Evolutionary conservation across 2,113 vertebrate species (phyloP).

Genomic region (Odocoileus virginianus): DNA sequence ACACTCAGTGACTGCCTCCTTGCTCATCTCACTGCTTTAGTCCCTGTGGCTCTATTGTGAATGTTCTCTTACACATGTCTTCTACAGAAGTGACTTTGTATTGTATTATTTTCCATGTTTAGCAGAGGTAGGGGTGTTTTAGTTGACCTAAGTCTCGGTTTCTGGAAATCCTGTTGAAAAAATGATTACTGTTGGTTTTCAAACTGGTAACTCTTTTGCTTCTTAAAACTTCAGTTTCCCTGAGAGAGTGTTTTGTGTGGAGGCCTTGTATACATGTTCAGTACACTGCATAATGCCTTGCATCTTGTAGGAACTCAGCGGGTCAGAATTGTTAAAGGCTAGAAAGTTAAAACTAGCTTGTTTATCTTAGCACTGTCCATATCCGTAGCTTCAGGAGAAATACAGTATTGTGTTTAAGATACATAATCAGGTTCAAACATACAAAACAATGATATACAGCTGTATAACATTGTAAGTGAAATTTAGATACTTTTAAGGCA

Average conservation of each 20-base stretch:
- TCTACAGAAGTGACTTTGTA: not conserved
- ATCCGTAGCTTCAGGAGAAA: not conserved
- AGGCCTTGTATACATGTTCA: not conserved
- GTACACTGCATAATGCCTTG: not conserved
- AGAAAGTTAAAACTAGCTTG: not conserved
- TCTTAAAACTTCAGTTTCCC: not conserved
- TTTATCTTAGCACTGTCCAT: not conserved
- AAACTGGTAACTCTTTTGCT: not conserved
- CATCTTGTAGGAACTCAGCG: not conserved
- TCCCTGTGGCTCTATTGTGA: not conserved
- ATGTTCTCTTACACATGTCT: not conserved
- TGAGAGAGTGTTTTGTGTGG: not conserved
- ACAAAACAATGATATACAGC: not conserved
- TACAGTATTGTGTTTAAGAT: not conserved
- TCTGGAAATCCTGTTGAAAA: not conserved
- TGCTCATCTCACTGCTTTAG: not conserved
- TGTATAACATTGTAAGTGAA: not conserved
- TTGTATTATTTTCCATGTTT: not conserved
- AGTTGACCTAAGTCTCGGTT: conserved; percentile 11
- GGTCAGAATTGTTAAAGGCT: conserved; percentile 17
- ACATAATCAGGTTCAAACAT: not conserved
- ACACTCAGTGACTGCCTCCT: not conserved
- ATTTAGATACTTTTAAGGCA: not conserved
- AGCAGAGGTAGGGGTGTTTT: not conserved
- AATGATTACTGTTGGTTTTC: conserved; percentile 23